These are phyloP conservation scores for Phainopepla nitens DNA, from an alignment of 2,113 vertebrate species.

Conservation along the genomic window DNA sequence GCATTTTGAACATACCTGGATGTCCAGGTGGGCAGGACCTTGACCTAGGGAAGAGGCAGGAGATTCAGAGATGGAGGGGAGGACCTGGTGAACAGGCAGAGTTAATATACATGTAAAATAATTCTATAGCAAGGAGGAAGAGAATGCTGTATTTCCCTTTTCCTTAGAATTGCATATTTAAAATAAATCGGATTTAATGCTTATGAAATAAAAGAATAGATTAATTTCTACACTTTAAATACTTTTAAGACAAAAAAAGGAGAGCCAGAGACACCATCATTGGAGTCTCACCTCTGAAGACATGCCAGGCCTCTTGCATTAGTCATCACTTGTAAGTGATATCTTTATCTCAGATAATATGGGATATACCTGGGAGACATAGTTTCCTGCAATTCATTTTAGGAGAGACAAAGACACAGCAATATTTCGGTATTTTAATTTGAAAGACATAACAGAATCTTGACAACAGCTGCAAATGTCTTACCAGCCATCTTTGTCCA, in stretches of 20 bases:
- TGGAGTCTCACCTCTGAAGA: not conserved
- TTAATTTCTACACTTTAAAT: not conserved
- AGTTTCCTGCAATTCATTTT: not conserved
- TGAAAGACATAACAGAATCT: conserved; percentile 7
- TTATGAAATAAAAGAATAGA: not conserved
- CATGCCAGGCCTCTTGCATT: not conserved
- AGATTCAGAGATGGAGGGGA: not conserved
- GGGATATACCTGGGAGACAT: not conserved
- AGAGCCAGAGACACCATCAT: not conserved
- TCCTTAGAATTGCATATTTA: not conserved
- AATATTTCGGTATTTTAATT: conserved; percentile 39
- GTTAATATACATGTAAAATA: not conserved
- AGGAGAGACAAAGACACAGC: not conserved
- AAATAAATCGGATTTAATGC: not conserved
- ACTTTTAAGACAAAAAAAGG: not conserved
- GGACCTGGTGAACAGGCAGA: not conserved
- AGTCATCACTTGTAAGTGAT: not conserved
- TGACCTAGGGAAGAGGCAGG: not conserved
- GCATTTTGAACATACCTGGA: not conserved
- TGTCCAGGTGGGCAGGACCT: not conserved
- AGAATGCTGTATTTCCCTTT: not conserved
- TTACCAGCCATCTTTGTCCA: conserved; percentile 14
- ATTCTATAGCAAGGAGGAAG: not conserved
- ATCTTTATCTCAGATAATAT: not conserved
- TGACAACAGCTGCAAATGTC: not conserved